These are phyloP conservation scores for Dallia pectoralis DNA, from an alignment of 2,797 vertebrate species.

Conservation along the genomic window DNA sequence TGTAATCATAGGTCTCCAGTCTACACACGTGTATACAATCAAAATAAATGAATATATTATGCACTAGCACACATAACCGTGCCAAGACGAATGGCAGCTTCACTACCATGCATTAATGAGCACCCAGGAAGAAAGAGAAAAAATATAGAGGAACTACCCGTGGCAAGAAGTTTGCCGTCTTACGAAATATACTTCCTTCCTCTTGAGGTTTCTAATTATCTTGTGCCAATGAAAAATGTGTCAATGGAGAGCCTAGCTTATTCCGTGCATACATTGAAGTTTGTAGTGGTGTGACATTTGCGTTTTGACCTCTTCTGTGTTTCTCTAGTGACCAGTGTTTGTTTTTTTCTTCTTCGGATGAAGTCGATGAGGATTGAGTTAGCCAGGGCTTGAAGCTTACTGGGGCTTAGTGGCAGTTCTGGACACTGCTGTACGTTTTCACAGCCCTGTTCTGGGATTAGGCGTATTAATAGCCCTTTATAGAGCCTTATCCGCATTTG, in stretches of 20 bases:
- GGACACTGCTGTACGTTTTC: conserved; percentile 27
- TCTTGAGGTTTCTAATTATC: conserved; percentile 51
- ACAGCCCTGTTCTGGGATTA: conserved; percentile 52
- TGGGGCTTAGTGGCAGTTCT: conserved; percentile 47
- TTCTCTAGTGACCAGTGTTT: neutral
- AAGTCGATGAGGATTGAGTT: conserved; percentile 22
- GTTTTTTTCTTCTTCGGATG: conserved; percentile 34
- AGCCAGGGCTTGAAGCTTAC: conserved; percentile 29
- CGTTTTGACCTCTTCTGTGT: conserved; percentile 4
- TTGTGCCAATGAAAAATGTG: conserved; percentile 19
- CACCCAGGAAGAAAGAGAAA: conserved; percentile 69
- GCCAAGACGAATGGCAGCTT: conserved; percentile 62
- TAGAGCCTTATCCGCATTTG: conserved; percentile 54
- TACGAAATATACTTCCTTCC: conserved; percentile 66
- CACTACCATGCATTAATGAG: conserved; percentile 70
- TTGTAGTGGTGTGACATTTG: neutral
- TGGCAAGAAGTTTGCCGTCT: conserved; percentile 69
- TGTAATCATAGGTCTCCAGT: neutral
- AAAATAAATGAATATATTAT: neutral
- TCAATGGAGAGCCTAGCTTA: conserved; percentile 32
- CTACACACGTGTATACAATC: neutral
- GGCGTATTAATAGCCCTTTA: conserved; percentile 60
- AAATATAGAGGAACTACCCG: conserved; percentile 68
- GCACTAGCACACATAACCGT: conserved; percentile 35
- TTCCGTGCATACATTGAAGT: neutral